A percentile compares a stretch with the other conserved stretches of the same genome.
These are phyloP conservation scores for Acromyrmex charruanus DNA, from an alignment of 1,140 invertebrate genomes.

Conservation along the genomic window DNA sequence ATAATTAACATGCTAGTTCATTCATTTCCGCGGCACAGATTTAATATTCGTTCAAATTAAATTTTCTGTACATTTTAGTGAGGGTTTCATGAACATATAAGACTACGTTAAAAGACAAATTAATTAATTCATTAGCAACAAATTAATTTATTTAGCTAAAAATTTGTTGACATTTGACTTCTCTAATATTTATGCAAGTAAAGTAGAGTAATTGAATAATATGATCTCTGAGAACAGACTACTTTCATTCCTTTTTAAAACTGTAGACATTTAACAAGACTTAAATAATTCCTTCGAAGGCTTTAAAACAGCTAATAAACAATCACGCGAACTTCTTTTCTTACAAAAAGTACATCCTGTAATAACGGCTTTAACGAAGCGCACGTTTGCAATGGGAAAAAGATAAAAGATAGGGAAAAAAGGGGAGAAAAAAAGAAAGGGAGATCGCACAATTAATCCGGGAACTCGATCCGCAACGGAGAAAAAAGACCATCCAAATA, in stretches of 20 bases:
- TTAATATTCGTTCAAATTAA: constrained; percentile 2
- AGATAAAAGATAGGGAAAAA: neutral
- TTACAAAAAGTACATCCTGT: constrained; percentile 13
- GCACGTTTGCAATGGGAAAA: neutral
- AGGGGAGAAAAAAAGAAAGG: neutral
- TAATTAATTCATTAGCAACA: neutral
- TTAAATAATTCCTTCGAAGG: neutral
- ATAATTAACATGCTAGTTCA: constrained; percentile 21
- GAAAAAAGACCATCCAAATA: constrained; percentile 31
- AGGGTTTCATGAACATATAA: neutral
- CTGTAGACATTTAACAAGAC: neutral
- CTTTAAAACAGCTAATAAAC: constrained; percentile 29
- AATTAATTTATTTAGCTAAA: constrained; percentile 3
- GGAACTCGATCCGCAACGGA: constrained; percentile 8
- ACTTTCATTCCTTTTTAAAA: neutral
- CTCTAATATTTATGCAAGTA: neutral
- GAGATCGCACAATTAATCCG: constrained; percentile 45
- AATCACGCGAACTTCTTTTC: neutral
- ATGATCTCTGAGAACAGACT: neutral
- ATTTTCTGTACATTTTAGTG: constrained; percentile 2
- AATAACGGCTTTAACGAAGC: constrained; percentile 29
- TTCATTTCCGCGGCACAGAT: constrained; percentile 3
- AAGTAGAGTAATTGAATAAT: neutral
- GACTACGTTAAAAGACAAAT: neutral
- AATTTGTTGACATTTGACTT: constrained; percentile 5